These are phyloP conservation scores for Oryctes rhinoceros DNA, from an alignment of 1,140 invertebrate species.

Conservation along the genomic window DNA sequence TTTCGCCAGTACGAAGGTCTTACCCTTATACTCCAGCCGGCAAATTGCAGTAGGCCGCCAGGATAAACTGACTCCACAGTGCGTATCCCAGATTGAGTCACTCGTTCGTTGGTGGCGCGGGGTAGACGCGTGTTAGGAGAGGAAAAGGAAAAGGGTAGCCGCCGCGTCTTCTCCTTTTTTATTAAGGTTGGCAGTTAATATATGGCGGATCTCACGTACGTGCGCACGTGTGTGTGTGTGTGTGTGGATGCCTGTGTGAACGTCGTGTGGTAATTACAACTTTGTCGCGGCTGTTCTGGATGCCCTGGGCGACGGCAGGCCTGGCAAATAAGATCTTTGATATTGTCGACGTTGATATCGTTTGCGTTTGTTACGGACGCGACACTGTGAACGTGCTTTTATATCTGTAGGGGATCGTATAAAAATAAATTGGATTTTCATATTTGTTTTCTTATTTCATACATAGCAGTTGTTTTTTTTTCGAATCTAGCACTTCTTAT, in stretches of 20 bases:
- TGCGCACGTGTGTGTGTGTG: background rate
- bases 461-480: too few relatives aligned
- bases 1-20: constrained; percentile 4
- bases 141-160: background rate
- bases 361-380: background rate
- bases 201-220: background rate
- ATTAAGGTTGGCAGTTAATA: constrained; percentile 36
- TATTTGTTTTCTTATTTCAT: constrained; percentile 6
- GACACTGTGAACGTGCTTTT: background rate
- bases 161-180: constrained; percentile 27
- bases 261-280: constrained; percentile 29
- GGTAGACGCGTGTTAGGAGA: background rate
- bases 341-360: constrained; percentile 11
- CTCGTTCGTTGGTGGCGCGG: constrained; percentile 33
- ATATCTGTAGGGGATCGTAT: background rate
- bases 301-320: background rate
- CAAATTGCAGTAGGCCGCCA: constrained; percentile 59
- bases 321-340: constrained; percentile 34
- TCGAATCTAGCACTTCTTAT: too few relatives aligned
- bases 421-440: constrained; percentile 36
- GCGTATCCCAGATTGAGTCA: constrained; percentile 62
- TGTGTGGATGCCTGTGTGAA: background rate
- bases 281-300: constrained; percentile 7
- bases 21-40: constrained; percentile 42
- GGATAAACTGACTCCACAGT: constrained; percentile 60